These are phyloP conservation scores for Falco columbarius DNA, from an alignment of 2,797 vertebrate species.

Conservation along the genomic window DNA sequence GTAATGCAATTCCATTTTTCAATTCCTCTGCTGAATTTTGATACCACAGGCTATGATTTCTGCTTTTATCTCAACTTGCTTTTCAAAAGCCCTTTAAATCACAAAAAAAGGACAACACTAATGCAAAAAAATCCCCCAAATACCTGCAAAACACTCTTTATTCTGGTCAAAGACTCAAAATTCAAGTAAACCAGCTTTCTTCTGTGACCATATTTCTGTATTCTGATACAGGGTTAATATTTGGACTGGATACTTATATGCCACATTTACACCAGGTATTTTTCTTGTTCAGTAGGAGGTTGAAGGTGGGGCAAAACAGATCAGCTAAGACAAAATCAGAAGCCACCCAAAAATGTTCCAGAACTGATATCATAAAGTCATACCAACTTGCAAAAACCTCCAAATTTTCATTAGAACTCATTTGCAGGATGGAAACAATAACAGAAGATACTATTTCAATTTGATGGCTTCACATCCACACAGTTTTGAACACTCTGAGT, in stretches of 20 bases:
- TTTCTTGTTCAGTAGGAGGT: neutral
- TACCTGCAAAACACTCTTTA: neutral
- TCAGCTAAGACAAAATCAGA: neutral
- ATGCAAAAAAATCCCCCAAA: neutral
- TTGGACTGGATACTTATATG: neutral
- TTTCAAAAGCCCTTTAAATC: neutral
- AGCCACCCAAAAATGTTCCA: neutral
- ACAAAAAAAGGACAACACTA: neutral
- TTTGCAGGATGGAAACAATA: neutral
- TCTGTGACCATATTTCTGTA: neutral
- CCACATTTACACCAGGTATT: neutral
- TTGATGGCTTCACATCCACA: neutral
- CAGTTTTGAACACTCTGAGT: neutral
- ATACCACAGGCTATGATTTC: neutral
- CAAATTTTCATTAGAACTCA: neutral
- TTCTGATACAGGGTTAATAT: neutral
- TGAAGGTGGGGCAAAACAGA: neutral
- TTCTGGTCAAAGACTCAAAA: neutral
- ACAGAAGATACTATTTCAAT: neutral
- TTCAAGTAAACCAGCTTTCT: neutral
- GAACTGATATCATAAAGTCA: neutral
- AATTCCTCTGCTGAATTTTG: neutral
- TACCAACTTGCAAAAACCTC: neutral
- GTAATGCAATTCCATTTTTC: neutral
- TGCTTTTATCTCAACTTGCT: neutral